These are phyloP conservation scores for Mythimna impura DNA, from an alignment of 2,888 invertebrate genomes.

Conservation along the genomic window DNA sequence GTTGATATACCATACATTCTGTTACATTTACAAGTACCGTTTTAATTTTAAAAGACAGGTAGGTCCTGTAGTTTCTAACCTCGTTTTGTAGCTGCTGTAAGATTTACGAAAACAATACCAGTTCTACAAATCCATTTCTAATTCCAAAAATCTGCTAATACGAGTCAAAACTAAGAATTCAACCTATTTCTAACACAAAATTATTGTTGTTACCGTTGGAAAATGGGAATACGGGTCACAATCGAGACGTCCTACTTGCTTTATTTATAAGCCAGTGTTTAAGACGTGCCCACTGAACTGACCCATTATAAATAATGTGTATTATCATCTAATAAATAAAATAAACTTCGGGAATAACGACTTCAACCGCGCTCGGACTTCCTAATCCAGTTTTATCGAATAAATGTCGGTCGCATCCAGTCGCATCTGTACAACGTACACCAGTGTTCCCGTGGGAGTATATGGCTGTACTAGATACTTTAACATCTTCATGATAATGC, in stretches of 20 bases:
- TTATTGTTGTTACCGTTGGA: constrained; percentile 29
- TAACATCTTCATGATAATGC: constrained; percentile 43
- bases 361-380: constrained; percentile 27
- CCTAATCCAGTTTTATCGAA: constrained; percentile 44
- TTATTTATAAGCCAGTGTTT: constrained; percentile 39
- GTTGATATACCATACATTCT: neutral
- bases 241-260: constrained; percentile 36
- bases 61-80: neutral
- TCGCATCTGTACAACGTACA: constrained; percentile 14
- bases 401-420: constrained; percentile 35
- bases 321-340: constrained; percentile 46
- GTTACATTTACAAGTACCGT: neutral
- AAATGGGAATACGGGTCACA: constrained; percentile 43
- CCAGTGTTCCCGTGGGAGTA: constrained; percentile 44
- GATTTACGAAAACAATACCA: constrained; percentile 15
- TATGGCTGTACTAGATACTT: constrained; percentile 28
- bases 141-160: constrained; percentile 39
- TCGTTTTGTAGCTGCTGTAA: neutral
- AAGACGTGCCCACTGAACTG: constrained; percentile 21
- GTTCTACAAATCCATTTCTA: constrained; percentile 21
- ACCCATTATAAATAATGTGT: constrained; percentile 46
- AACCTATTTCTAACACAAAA: constrained; percentile 38
- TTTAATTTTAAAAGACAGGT: neutral
- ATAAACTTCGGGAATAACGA: constrained; percentile 43
- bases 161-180: constrained; percentile 37